Evolutionary conservation across 1,140 invertebrate species (phyloP), one percentile per base, ranked within the genome.

Genomic region (Bursaphelenchus mucronatus): DNA sequence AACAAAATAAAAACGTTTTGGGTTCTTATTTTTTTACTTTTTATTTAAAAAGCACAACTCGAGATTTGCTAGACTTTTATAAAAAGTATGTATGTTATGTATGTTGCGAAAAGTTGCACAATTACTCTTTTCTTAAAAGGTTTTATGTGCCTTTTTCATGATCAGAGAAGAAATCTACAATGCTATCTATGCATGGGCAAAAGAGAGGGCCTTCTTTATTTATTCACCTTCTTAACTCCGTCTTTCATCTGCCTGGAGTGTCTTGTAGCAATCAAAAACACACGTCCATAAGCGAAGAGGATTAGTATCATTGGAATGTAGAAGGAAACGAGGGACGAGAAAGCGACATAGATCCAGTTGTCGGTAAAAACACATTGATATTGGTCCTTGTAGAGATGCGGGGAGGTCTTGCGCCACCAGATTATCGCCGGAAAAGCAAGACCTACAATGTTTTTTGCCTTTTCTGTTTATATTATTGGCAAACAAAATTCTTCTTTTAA

Each of bases 401-500:
- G 79, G 17, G 78, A 80, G 44, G 55, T 68, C 10, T 58, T 61
- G 40, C 78, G 63, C 78, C 78, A 80, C 71, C 75, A 80, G 21
- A 78, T 65, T 61, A 80, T 80, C 41, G 76, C 78, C 40, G 78
- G 78, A 59, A 80, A 80, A 13, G 78, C 81, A 49, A 80, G 62
- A 64, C 72, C 73, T 70, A 57, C 8, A 39, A 43, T 44, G 41
- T 41, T 39, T 59, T 45, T 43, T n/a, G n/a, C n/a, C n/a, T n/a
- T 55, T 44, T 55, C 39, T n/a, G 1, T 39, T n/a, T n/a, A 6
- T 15, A 13, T 39, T 55, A 4, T 44, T n/a, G n/a, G n/a, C n/a
- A 4, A 55, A 21, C n/a, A 44, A 55, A 55, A n/a, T 54, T 59
- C 57, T 15, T 5, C 49, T 3, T 30, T 17, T 17, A 17, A 15